Percentiles rank a stretch among this genome's conserved stretches.
phyloP scores from a whole-genome alignment of 1,140 invertebrate species.

The Drosophila nannoptera region DNA sequence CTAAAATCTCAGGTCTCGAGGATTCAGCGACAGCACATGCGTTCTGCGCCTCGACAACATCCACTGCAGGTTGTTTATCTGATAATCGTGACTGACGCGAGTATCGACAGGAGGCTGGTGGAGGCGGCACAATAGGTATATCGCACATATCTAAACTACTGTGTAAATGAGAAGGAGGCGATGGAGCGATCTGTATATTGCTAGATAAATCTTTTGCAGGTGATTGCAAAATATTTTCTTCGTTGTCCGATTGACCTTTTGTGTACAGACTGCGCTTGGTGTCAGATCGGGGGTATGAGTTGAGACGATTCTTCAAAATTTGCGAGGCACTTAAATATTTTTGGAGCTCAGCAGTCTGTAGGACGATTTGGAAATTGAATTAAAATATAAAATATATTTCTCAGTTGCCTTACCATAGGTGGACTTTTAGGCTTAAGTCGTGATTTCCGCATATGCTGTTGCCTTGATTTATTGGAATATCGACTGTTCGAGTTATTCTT shows the following conservation, averaged over 20 bases:
- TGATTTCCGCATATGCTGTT: not conserved
- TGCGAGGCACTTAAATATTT: conserved; percentile 46
- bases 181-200: conserved; percentile 17
- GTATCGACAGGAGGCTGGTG: conserved; percentile 39
- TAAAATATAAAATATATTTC: not conserved
- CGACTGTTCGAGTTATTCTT: not conserved
- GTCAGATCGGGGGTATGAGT: not conserved
- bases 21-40: not conserved
- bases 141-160: not conserved
- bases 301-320: conserved; percentile 22
- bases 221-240: conserved; percentile 15
- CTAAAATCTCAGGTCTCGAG: not conserved
- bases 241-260: conserved; percentile 51
- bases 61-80: not conserved
- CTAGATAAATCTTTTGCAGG: conserved; percentile 26
- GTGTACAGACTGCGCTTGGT: conserved; percentile 58
- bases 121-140: conserved; percentile 49
- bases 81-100: conserved; percentile 5
- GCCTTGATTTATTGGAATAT: not conserved
- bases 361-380: not conserved
- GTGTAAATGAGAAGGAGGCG: conserved; percentile 1
- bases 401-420: conserved; percentile 23
- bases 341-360: conserved; percentile 40
- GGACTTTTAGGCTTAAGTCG: not conserved
- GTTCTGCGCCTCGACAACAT: too few species aligned